These are phyloP conservation scores for Cerceris ruficornis DNA, from an alignment of 2,888 invertebrate genomes.

Conservation along the genomic window DNA sequence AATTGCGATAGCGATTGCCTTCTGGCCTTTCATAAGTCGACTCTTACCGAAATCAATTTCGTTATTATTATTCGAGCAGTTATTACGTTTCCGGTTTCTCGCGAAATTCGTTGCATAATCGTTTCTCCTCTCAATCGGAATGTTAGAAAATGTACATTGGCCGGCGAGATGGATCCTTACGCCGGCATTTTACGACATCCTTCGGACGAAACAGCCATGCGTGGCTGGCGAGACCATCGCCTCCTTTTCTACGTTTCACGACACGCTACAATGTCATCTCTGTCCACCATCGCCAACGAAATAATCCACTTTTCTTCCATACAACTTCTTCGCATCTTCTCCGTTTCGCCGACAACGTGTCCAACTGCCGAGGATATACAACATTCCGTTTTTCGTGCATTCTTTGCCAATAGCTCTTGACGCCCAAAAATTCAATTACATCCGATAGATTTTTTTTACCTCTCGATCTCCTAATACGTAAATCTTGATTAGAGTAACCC, in stretches of 20 bases:
- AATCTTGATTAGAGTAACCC: background rate
- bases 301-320: background rate
- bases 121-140: background rate
- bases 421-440: background rate
- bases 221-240: constrained; percentile 58
- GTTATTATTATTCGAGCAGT: background rate
- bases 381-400: background rate
- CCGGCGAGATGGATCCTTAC: constrained; percentile 53
- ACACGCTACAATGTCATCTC: constrained; percentile 15
- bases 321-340: background rate
- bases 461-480: background rate
- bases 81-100: constrained; percentile 2
- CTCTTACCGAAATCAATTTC: constrained; percentile 5
- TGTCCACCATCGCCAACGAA: background rate
- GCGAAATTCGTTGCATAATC: background rate
- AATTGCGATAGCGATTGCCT: background rate
- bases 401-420: too few species aligned
- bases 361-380: too few species aligned
- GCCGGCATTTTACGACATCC: constrained; percentile 70
- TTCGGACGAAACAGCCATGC: constrained; percentile 68
- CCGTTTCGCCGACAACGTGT: background rate
- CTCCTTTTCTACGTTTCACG: constrained; percentile 40
- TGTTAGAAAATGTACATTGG: constrained; percentile 45
- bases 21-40: background rate
- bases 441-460: background rate